phyloP scores from a whole-genome alignment of 2,113 vertebrate genomes.

The Chionis minor region DNA sequence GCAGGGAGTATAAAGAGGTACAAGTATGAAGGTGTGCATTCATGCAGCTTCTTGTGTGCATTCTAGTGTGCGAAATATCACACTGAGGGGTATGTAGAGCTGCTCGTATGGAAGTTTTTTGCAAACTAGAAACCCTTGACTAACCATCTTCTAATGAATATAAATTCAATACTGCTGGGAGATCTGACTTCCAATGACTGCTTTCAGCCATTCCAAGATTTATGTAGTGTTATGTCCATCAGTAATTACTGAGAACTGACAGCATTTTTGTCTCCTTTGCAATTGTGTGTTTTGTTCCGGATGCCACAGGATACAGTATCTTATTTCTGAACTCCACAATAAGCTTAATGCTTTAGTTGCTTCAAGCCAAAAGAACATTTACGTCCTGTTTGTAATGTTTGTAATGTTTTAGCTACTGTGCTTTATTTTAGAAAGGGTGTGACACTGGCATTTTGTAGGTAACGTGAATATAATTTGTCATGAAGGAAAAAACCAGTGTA shows the following conservation, averaged over 20 bases:
- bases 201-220: neutral
- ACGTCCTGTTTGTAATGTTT: neutral
- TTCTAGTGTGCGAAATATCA: neutral
- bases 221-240: neutral
- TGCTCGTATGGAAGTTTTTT: neutral
- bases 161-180: neutral
- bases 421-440: neutral
- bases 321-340: neutral
- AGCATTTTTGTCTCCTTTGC: neutral
- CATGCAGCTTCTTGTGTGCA: neutral
- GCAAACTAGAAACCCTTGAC: neutral
- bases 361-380: neutral
- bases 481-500: neutral
- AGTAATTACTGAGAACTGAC: neutral
- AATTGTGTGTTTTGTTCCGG: neutral
- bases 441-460: neutral
- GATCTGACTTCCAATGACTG: neutral
- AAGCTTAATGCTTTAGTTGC: neutral
- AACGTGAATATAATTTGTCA: neutral
- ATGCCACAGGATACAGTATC: neutral
- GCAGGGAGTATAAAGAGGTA: neutral
- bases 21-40: neutral
- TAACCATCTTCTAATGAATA: neutral
- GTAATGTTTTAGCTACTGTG: neutral
- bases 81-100: rapidly evolving